These are phyloP conservation scores for Prosopocoilus inquinatus DNA, from an alignment of 2,888 invertebrate genomes.

Conservation along the genomic window DNA sequence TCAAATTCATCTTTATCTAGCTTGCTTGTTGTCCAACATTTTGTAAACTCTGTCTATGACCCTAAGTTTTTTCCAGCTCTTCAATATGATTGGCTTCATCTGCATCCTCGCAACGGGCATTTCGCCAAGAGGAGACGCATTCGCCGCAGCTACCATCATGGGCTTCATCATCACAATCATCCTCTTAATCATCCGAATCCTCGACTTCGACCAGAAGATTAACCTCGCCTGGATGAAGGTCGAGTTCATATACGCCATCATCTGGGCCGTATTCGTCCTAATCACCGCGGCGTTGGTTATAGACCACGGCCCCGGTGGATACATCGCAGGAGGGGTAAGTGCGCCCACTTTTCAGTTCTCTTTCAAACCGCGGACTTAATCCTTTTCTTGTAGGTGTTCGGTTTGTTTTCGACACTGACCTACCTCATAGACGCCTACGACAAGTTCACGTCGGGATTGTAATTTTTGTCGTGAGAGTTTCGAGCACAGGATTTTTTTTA, in stretches of 20 bases:
- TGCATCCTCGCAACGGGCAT: slow-evolving; percentile 17
- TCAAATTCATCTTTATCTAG: no score
- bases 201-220: slow-evolving; percentile 22
- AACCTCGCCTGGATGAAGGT: slow-evolving; percentile 29
- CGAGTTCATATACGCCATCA: slow-evolving; percentile 26
- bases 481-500: no score
- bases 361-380: background rate
- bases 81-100: slow-evolving; percentile 30
- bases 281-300: slow-evolving; percentile 25
- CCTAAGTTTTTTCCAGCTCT: slow-evolving; percentile 24
- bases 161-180: slow-evolving; percentile 26
- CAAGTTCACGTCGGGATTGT: slow-evolving; percentile 12
- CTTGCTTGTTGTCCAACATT: no score
- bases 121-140: slow-evolving; percentile 26
- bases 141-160: slow-evolving; percentile 28
- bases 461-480: background rate
- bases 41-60: background rate
- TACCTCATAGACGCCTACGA: slow-evolving; percentile 23
- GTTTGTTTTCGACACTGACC: slow-evolving; percentile 18
- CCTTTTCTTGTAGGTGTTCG: slow-evolving; percentile 22
- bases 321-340: slow-evolving; percentile 32
- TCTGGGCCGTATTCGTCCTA: slow-evolving; percentile 27
- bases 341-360: background rate
- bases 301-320: slow-evolving; percentile 17
- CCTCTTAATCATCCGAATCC: slow-evolving; percentile 24